phyloP scores from a whole-genome alignment of 1,140 invertebrate species.

The Drosophila varians region DNA sequence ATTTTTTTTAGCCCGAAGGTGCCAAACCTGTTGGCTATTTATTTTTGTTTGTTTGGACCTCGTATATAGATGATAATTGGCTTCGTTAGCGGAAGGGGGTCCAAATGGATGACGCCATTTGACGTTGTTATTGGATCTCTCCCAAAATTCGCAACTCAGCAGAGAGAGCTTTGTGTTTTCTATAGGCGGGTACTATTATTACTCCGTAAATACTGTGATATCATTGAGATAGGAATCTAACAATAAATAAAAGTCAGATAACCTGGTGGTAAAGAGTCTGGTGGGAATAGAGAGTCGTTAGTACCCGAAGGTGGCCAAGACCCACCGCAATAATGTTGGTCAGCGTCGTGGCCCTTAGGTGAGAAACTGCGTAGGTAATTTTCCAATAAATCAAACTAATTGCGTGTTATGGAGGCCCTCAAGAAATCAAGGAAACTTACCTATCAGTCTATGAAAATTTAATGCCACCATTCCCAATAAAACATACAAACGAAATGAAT shows the following conservation, averaged over 20 bases:
- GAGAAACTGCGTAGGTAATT: conserved; percentile 31
- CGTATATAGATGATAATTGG: conserved; percentile 35
- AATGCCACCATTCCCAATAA: neutral
- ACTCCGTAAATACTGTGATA: conserved; percentile 11
- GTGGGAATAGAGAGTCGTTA: conserved; percentile 1
- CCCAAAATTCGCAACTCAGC: conserved; percentile 12
- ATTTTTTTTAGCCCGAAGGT: conserved; percentile 6
- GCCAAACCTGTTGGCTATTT: conserved; percentile 33
- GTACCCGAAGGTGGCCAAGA: conserved; percentile 14
- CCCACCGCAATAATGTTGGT: conserved; percentile 46
- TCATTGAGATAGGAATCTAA: conserved; percentile 20
- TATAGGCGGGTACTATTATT: conserved; percentile 16
- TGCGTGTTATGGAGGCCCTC: neutral
- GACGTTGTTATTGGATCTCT: conserved; percentile 12
- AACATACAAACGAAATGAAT: neutral
- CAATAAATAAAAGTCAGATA: conserved; percentile 22
- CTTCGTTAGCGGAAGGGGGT: conserved; percentile 7
- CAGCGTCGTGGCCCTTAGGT: conserved; percentile 64
- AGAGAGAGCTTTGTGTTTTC: conserved; percentile 29
- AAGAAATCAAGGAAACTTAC: conserved; percentile 7
- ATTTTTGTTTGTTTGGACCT: conserved; percentile 30
- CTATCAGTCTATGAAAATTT: conserved; percentile 8
- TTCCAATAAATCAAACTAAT: neutral
- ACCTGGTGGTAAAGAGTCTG: conserved; percentile 13
- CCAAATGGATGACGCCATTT: conserved; percentile 29